Evolutionary conservation across 2,113 vertebrate species (phyloP).

Genomic region (Hirundichthys speculiger): DNA sequence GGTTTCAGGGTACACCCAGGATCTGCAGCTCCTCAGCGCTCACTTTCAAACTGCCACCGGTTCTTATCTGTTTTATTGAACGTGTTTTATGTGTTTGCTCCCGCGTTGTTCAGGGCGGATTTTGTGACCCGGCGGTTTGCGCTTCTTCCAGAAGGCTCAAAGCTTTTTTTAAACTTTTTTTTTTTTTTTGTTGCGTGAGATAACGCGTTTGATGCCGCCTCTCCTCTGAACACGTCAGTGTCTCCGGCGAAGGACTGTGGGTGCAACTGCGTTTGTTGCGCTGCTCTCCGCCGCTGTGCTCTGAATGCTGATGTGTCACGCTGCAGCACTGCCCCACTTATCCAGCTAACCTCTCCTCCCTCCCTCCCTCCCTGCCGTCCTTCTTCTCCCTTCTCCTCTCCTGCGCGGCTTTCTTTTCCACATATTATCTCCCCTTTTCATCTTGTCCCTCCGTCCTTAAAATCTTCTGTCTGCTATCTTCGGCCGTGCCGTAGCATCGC

Average conservation of each 20-base stretch:
- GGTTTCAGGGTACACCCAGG: slow-evolving; percentile 36
- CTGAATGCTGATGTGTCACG: slow-evolving; percentile 85
- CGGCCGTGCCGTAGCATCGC: slow-evolving; percentile 3
- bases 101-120: slow-evolving; percentile 10
- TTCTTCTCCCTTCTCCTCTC: slow-evolving; percentile 12
- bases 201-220: slow-evolving; percentile 30
- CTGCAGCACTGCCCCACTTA: slow-evolving; percentile 84
- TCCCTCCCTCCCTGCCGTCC: slow-evolving; percentile 35
- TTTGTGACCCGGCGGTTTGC: slow-evolving; percentile 5
- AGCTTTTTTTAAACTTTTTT: slow-evolving; percentile 25
- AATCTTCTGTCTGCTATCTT: slow-evolving; percentile 15
- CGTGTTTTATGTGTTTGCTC: not conserved
- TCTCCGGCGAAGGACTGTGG: slow-evolving; percentile 42
- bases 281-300: slow-evolving; percentile 72
- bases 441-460: slow-evolving; percentile 1
- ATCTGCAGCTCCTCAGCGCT: slow-evolving; percentile 38
- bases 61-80: slow-evolving; percentile 17
- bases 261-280: slow-evolving; percentile 61
- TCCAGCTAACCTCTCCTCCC: slow-evolving; percentile 77
- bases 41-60: slow-evolving; percentile 10
- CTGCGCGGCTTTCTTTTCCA: slow-evolving; percentile 22
- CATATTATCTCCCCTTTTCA: not conserved
- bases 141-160: slow-evolving; percentile 19
- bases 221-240: slow-evolving; percentile 6
- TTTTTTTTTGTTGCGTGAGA: slow-evolving; percentile 16